phyloP scores from a whole-genome alignment of 2,113 vertebrate genomes.

The Alligator sinensis region DNA sequence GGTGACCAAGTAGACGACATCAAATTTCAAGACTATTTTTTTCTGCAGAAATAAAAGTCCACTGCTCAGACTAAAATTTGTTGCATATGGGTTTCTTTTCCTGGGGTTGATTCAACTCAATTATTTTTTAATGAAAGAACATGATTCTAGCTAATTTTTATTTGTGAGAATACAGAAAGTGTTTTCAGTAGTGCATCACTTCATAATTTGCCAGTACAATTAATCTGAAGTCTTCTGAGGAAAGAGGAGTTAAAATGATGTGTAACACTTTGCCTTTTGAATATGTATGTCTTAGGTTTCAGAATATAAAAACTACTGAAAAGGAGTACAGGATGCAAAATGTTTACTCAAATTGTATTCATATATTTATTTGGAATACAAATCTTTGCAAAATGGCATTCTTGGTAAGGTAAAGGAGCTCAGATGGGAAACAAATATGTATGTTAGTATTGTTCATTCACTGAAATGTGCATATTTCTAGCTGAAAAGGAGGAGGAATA shows the following conservation, averaged over 20 bases:
- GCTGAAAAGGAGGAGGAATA: neutral
- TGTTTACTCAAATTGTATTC: neutral
- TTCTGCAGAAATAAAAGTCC: neutral
- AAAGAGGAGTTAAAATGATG: neutral
- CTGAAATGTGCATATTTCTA: neutral
- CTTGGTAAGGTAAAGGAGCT: neutral
- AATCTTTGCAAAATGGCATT: neutral
- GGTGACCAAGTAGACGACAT: rapidly evolving
- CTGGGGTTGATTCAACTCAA: neutral
- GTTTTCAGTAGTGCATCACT: neutral
- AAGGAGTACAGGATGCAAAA: neutral
- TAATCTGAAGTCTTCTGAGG: neutral
- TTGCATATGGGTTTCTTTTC: neutral
- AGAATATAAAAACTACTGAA: neutral
- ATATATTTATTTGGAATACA: neutral
- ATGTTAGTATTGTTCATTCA: neutral
- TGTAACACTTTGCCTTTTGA: neutral
- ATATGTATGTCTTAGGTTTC: neutral
- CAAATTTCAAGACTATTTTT: neutral
- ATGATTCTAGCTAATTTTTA: neutral
- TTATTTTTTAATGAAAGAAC: neutral
- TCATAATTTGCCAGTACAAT: neutral
- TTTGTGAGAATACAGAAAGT: neutral
- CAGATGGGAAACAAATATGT: neutral
- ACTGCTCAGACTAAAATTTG: neutral